Conservation (phyloP, 2,888 invertebrate genomes). For the Therioaphis trifolii region DNA sequence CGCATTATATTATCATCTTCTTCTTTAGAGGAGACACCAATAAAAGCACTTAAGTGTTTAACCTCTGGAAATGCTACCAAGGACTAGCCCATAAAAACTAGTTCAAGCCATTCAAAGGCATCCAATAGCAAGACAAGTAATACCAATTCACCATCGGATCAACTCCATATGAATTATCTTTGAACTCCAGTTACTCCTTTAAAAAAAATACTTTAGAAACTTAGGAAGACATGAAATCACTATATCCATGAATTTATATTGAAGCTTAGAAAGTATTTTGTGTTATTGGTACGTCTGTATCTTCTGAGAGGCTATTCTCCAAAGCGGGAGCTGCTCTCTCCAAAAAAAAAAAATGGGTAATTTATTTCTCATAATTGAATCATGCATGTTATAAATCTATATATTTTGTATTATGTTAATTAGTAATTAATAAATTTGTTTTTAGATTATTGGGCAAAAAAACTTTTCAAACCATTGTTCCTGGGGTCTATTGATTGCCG, state of each 20-base stretch:
- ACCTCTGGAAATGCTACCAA: conserved; percentile 13
- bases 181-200: conserved; percentile 47
- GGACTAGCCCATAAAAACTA: conserved; percentile 3
- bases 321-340: conserved; percentile 61
- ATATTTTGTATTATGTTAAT: conserved; percentile 21
- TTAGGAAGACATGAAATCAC: conserved; percentile 63
- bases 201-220: conserved; percentile 57
- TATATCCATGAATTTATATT: conserved; percentile 57
- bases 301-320: conserved; percentile 63
- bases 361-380: conserved; percentile 22
- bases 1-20: no score
- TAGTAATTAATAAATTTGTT: conserved; percentile 14
- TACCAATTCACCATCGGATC: conserved; percentile 35
- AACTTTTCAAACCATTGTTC: conserved; percentile 21
- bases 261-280: conserved; percentile 56
- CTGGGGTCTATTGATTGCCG: conserved; percentile 11
- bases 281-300: conserved; percentile 61
- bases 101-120: not conserved
- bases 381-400: conserved; percentile 14
- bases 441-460: conserved; percentile 39
- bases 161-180: conserved; percentile 47
- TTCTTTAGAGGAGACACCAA: not conserved
- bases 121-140: not conserved
- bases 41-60: not conserved
- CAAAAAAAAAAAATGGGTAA: conserved; percentile 26